These are phyloP conservation scores for Hirundo rustica DNA, from an alignment of 2,797 vertebrate genomes.

Conservation along the genomic window DNA sequence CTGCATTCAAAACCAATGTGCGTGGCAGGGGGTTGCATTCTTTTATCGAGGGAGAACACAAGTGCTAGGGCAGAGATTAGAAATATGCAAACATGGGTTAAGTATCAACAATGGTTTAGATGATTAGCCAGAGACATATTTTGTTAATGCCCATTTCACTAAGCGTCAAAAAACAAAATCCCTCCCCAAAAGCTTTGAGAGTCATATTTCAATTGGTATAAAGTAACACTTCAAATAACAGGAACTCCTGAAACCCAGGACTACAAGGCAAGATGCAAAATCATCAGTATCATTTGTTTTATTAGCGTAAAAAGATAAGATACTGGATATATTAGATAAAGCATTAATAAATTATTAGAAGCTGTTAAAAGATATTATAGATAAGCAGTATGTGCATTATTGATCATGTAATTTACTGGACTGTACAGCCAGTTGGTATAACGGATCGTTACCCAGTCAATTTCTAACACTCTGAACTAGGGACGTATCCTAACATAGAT, in stretches of 20 bases:
- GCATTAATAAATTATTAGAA: constrained; percentile 50
- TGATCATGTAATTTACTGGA: constrained; percentile 18
- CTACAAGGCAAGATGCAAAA: neutral
- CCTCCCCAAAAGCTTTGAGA: neutral
- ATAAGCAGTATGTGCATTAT: constrained; percentile 46
- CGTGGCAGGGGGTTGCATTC: neutral
- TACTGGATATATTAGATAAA: neutral
- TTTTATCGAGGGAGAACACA: neutral
- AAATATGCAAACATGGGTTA: neutral
- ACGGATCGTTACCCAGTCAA: neutral
- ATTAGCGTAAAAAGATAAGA: neutral
- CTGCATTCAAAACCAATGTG: neutral
- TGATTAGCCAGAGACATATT: neutral
- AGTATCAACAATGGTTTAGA: neutral
- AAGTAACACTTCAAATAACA: neutral
- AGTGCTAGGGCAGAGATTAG: neutral
- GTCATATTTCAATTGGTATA: neutral
- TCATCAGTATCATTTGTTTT: neutral
- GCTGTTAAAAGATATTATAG: constrained; percentile 24
- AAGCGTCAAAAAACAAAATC: neutral
- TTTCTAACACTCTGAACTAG: neutral
- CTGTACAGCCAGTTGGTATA: neutral
- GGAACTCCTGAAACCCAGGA: neutral
- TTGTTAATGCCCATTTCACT: neutral
- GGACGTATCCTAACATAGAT: accelerated